These are phyloP conservation scores for Percopsis transmontana DNA, from an alignment of 2,113 vertebrate species.

Conservation along the genomic window DNA sequence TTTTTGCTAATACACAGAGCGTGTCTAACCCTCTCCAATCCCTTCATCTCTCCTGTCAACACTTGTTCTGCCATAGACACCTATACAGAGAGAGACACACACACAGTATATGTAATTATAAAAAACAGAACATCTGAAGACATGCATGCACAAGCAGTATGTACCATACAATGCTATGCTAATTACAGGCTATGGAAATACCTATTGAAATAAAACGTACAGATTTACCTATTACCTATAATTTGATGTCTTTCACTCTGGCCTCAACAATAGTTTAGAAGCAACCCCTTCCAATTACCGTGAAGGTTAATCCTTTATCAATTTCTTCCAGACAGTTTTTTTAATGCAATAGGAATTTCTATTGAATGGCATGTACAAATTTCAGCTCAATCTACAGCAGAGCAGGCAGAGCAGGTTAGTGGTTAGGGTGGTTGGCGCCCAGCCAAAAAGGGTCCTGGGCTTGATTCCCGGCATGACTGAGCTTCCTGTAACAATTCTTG, in stretches of 20 bases:
- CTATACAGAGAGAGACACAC: not conserved
- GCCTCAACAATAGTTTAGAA: not conserved
- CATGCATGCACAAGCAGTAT: conserved; percentile 40
- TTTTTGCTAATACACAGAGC: conserved; percentile 1
- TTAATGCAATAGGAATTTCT: not conserved
- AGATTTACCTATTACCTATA: not conserved
- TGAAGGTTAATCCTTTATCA: not conserved
- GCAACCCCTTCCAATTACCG: not conserved
- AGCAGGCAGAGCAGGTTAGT: too few relatives aligned
- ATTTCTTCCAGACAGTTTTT: not conserved
- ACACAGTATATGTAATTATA: conserved; percentile 38
- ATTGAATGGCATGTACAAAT: not conserved
- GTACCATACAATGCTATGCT: not conserved
- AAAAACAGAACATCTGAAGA: conserved; percentile 27
- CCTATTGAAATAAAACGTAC: not conserved
- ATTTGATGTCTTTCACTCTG: not conserved
- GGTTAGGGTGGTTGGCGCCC: too few relatives aligned
- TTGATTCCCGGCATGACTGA: too few relatives aligned
- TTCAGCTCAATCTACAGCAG: not conserved
- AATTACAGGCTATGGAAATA: not conserved
- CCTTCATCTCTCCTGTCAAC: conserved; percentile 43
- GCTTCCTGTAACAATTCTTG: too few relatives aligned
- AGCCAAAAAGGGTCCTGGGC: too few relatives aligned
- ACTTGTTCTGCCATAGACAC: conserved; percentile 19
- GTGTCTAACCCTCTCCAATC: conserved; percentile 14